Base-by-base conservation (phyloP, 2,888 invertebrate species). In the Tridacna crocea region DNA sequence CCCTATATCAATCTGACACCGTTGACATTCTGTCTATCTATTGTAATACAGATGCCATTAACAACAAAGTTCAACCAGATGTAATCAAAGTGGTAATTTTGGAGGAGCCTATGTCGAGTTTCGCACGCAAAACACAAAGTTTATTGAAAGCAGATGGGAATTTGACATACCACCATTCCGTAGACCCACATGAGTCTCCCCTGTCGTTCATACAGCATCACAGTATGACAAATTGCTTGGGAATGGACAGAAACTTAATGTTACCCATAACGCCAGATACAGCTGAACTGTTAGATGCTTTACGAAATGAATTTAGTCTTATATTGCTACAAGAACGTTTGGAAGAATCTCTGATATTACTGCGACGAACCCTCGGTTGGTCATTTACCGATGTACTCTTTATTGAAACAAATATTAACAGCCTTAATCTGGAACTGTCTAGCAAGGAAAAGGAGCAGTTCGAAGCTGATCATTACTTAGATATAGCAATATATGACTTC, bases 311-410 rank as follows among this genome's bases (percentile, higher is more conserved):
- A 22, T 51, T 76, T 19, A 10, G 22, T 2, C 15, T 46, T 12
- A 51, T 76, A 6, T 36, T 76, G 24, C 26, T 76, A 19, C 13
- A n/a, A 1, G 75, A 76, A 55, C 26, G 75, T 36, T 26, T 76
- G 12, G 51, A 76, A 26, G 75, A 76, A 55, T 76, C 75, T 6
- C 11, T 76, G 13, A 60, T 76, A 10, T 22, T 76, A 22, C 27
- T 76, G 58, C 48, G 36, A 26, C n/a, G 75, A 55, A 24, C 36
- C 27, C 24, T 76, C n/a, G 27, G 58, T 47, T 76, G 75, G 75
- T 27, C 66, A 19, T 47, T 76, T 27, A 22, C 19, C 6, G 75
- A 76, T 26, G 68, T 76, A 2, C 12, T 76, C 15, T 76, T 36
- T 58, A 26, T 76, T 22, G n/a, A n/a, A 19, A 51, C 0, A 17